Evolutionary conservation across 2,888 invertebrate species (phyloP).

Genomic region (Lasioglossum figueresi): DNA sequence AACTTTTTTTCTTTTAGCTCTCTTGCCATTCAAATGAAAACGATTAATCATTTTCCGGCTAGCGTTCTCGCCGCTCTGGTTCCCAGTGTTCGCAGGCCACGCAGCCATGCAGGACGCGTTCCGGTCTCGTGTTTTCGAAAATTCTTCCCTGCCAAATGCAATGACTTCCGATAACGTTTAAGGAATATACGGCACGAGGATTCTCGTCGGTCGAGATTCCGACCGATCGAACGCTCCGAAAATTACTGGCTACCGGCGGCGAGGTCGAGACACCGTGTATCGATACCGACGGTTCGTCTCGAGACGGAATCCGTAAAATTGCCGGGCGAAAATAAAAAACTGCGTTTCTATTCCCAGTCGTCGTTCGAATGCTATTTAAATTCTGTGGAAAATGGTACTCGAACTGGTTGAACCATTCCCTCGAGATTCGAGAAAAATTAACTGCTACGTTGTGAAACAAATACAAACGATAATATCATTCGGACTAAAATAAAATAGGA

Average conservation of each 20-base stretch:
- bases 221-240: background rate
- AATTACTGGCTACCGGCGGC: background rate
- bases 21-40: background rate
- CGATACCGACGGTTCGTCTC: background rate
- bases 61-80: background rate
- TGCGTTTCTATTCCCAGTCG: background rate
- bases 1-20: background rate
- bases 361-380: background rate
- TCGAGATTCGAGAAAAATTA: background rate
- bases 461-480: background rate
- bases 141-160: slow-evolving; percentile 1
- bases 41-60: background rate
- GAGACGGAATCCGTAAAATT: background rate
- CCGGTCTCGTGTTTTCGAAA: background rate
- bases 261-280: background rate
- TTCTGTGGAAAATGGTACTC: background rate
- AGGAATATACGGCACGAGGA: slow-evolving; percentile 10
- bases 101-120: background rate
- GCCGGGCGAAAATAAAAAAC: background rate
- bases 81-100: background rate
- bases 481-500: background rate
- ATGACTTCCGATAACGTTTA: slow-evolving; percentile 7
- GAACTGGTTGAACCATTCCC: background rate
- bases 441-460: background rate
- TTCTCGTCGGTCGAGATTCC: slow-evolving; percentile 14